Evolutionary conservation across 2,797 vertebrate species (phyloP), one percentile per base, ranked within the genome.

Genomic region (Peromyscus aztecus): DNA sequence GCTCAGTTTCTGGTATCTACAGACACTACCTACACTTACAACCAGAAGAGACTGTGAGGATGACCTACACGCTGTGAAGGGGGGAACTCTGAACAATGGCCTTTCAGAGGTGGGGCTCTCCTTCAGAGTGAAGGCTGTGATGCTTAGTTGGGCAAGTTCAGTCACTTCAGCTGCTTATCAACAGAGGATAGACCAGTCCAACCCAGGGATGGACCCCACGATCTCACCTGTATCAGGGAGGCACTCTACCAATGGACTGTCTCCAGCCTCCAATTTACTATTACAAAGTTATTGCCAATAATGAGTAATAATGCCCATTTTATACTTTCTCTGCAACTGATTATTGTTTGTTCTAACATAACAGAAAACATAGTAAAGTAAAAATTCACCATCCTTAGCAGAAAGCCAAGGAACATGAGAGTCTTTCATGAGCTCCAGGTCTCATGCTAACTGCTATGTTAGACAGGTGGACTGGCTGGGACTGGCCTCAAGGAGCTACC

Each of bases 401-500:
- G 9, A 29, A 90, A 37, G 65, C 14, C 59, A 37, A 84, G 61
- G 49, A 57, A 17, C 43, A 37, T 49, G 8, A 24, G 49, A 46
- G 6, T 75, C 67, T 63, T 40, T 29, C 34, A n/a, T 40, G 11
- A 81, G 88, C 57, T 29, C 10, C 4, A 52, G 10, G 34, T 57
- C 69, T 55, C 19, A 17, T 5, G 4, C 34, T 34, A 6, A 34
- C 27, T 37, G 12, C 65, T 19, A 19, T 27, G 24, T 55, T 17
- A 84, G 29, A 61, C 6, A 4, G 37, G 23, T 10, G 29, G 65
- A 69, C 67, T 77, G 59, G 9, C 4, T 1, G 19, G n/a, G 1
- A 2, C 55, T 31, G 69, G 69, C 29, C 57, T 12, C 23, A 55
- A 23, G 52, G 6, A 34, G 46, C 80, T 69, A 97, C 98, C 94